These are phyloP conservation scores for Paguma larvata DNA, from an alignment of 2,797 vertebrate genomes.

Conservation along the genomic window DNA sequence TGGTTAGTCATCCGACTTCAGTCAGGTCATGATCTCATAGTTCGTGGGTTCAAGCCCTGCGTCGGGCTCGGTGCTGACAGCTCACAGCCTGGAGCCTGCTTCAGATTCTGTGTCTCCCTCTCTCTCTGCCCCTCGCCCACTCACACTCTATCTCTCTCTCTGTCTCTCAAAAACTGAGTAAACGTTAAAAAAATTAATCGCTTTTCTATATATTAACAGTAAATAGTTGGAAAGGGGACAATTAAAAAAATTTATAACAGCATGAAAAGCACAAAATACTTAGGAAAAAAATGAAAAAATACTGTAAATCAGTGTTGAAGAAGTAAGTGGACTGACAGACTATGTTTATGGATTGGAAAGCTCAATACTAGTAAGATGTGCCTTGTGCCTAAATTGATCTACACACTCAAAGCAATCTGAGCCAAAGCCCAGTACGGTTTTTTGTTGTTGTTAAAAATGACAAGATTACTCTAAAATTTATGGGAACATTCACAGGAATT, in stretches of 20 bases:
- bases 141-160: too few relatives aligned
- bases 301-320: slow-evolving; percentile 22
- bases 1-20: too few relatives aligned
- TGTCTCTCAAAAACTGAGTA: too few relatives aligned
- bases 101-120: too few relatives aligned
- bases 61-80: too few relatives aligned
- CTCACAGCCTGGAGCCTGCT: too few relatives aligned
- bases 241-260: background rate
- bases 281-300: background rate
- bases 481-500: background rate
- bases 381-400: background rate
- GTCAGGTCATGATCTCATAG: too few relatives aligned
- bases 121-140: too few relatives aligned
- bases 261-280: background rate
- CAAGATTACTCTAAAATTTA: slow-evolving; percentile 42
- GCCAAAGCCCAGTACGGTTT: background rate
- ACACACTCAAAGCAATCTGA: background rate
- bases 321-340: background rate
- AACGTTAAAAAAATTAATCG: background rate
- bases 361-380: background rate
- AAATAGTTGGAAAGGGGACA: background rate
- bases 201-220: background rate
- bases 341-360: background rate
- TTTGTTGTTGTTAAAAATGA: background rate
- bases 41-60: too few relatives aligned